Conservation (phyloP, 2,888 invertebrate genomes). For the Dasypolia templi region DNA sequence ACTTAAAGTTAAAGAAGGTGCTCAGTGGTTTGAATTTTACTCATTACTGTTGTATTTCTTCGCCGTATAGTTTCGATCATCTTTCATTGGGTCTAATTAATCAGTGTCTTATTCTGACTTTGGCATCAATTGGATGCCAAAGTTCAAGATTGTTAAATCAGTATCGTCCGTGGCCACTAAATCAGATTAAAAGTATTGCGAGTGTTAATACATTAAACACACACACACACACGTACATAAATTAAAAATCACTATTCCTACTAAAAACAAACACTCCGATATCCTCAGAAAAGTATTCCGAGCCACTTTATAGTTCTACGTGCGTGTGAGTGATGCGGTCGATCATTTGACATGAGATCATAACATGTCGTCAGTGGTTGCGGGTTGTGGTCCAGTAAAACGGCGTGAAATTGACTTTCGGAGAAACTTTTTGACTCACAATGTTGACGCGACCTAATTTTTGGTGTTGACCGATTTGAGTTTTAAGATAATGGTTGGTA, state of each 20-base stretch:
- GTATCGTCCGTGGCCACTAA: background rate
- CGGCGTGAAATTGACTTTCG: constrained; percentile 85
- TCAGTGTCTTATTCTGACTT: background rate
- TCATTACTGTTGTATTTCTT: background rate
- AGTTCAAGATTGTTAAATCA: background rate
- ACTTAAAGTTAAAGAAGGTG: background rate
- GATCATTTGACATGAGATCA: constrained; percentile 78
- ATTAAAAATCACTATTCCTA: background rate
- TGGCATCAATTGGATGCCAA: no score
- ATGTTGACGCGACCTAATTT: constrained; percentile 67
- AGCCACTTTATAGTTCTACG: constrained; percentile 25
- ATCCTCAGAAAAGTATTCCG: constrained; percentile 4
- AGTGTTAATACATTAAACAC: background rate
- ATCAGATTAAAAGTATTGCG: background rate
- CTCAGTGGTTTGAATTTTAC: background rate
- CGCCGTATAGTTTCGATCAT: background rate
- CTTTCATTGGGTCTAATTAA: background rate
- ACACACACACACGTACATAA: no score
- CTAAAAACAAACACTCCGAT: constrained; percentile 32
- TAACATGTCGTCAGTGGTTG: constrained; percentile 78
- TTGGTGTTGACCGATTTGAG: constrained; percentile 29
- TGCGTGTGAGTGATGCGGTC: constrained; percentile 74
- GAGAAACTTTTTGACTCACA: constrained; percentile 75
- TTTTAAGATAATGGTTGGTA: background rate
- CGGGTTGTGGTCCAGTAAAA: constrained; percentile 79